Conservation (phyloP, 2,888 invertebrate species). For the Meandrusa payeni region DNA sequence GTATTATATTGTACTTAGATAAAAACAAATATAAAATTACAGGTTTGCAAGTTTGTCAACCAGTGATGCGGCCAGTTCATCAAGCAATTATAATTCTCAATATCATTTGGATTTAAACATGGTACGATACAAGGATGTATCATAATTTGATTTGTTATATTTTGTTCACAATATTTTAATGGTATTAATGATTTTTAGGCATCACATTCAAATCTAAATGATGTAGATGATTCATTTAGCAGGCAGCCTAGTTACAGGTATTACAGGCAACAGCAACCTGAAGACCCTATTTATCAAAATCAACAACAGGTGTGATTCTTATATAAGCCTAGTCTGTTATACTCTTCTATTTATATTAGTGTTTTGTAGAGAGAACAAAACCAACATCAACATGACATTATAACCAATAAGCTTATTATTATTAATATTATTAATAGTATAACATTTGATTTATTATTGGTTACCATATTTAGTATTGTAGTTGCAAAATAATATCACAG, state of each 20-base stretch:
- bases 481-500: slow-evolving; percentile 33
- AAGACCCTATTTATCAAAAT: slow-evolving; percentile 75
- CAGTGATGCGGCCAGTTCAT: slow-evolving; percentile 70
- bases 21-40: slow-evolving; percentile 23
- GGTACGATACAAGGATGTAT: slow-evolving; percentile 38
- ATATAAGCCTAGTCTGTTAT: neutral
- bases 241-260: slow-evolving; percentile 71
- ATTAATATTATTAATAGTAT: neutral
- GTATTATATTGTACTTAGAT: slow-evolving; percentile 1
- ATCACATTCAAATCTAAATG: slow-evolving; percentile 70
- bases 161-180: neutral
- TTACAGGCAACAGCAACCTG: slow-evolving; percentile 59
- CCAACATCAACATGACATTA: no score
- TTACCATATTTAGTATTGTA: no score
- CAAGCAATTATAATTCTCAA: slow-evolving; percentile 67
- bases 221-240: slow-evolving; percentile 73
- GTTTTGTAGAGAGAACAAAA: no score
- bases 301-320: slow-evolving; percentile 63
- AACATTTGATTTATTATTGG: no score
- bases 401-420: neutral
- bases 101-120: slow-evolving; percentile 65
- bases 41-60: slow-evolving; percentile 86
- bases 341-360: neutral
- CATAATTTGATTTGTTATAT: neutral
- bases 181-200: slow-evolving; percentile 43